Base-by-base conservation (phyloP, 2,888 invertebrate species). In the Rhorus exstirpatorius region DNA sequence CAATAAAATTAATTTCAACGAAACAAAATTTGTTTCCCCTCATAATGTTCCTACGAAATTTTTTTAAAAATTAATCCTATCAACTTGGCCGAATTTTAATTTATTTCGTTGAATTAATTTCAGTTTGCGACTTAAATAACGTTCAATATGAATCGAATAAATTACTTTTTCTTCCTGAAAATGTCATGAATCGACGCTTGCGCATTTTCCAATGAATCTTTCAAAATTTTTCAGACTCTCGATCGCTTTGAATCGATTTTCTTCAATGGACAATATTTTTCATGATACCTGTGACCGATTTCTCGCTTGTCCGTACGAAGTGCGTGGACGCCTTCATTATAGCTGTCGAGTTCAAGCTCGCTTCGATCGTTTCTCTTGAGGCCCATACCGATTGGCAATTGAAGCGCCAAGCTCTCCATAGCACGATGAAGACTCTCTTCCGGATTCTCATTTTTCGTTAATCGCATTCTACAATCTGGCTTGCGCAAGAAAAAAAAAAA, bases 261-360 rank as follows among this genome's bases (percentile, higher is more conserved):
- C n/a, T n/a, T n/a, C n/a, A n/a, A n/a, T n/a, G n/a, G 6, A 6
- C 31, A 3, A 31, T 6, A 3, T 31, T 31, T 2, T 38, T 38
- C 8, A 38, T 7, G 17, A 19, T 92, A 93, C 93, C 93, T 93
- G 90, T 93, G 93, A 67, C 90, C 88, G 38, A 92, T 85, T 86
- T 93, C 92, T 19, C 93, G 90, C 58, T 91, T 91, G 85, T 93
- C 91, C 26, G 89, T 88, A 76, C 89, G 88, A 65, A 87, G 83
- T 58, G 86, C 86, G 17, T 87, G 84, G 49, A 84, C 85, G 75
- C 91, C 91, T 68, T 91, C 90, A 19, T 87, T 90, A 85, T 89
- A 92, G 78, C 87, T 89, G 83, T 92, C 91, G 84, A 92, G 83
- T 72, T 92, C 91, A 74, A 90, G 89, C 65, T 92, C 91, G 58